phyloP scores from a whole-genome alignment of 2,888 invertebrate genomes.

The Podabrus alpinus region DNA sequence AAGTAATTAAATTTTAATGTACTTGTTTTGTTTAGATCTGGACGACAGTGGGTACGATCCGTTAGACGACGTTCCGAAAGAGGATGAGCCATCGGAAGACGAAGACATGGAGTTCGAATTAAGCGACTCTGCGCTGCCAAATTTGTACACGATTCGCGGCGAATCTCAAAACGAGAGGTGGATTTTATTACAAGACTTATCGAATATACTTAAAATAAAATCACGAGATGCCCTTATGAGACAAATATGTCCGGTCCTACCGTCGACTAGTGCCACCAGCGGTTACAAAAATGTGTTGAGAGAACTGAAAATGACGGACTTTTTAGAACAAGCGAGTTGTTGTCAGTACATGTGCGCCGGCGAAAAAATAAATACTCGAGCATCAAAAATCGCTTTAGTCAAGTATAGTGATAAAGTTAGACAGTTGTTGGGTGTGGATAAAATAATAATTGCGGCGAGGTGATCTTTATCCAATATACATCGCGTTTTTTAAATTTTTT shows the following conservation, averaged over 20 bases:
- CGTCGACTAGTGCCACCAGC: constrained; percentile 43
- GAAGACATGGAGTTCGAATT: constrained; percentile 79
- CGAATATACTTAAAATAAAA: constrained; percentile 76
- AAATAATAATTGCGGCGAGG: constrained; percentile 66
- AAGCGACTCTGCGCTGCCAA: constrained; percentile 78
- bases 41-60: constrained; percentile 62
- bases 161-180: constrained; percentile 72
- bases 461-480: constrained; percentile 51
- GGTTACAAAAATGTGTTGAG: constrained; percentile 56
- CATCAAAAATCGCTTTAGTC: constrained; percentile 80
- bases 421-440: constrained; percentile 81
- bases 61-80: constrained; percentile 60
- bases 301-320: constrained; percentile 79
- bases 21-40: constrained; percentile 3
- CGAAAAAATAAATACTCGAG: constrained; percentile 78
- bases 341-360: constrained; percentile 78
- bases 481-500: constrained; percentile 5
- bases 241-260: constrained; percentile 68
- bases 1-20: not conserved
- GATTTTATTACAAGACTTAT: constrained; percentile 80
- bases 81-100: constrained; percentile 58
- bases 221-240: constrained; percentile 79
- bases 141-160: constrained; percentile 74
- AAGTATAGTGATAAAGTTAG: constrained; percentile 83
- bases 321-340: constrained; percentile 79